Evolutionary conservation across 37 sponge, comb jelly and placozoan species (phyloP), one percentile per base, ranked within the genome.

Genomic region (Beroe forskalii): DNA sequence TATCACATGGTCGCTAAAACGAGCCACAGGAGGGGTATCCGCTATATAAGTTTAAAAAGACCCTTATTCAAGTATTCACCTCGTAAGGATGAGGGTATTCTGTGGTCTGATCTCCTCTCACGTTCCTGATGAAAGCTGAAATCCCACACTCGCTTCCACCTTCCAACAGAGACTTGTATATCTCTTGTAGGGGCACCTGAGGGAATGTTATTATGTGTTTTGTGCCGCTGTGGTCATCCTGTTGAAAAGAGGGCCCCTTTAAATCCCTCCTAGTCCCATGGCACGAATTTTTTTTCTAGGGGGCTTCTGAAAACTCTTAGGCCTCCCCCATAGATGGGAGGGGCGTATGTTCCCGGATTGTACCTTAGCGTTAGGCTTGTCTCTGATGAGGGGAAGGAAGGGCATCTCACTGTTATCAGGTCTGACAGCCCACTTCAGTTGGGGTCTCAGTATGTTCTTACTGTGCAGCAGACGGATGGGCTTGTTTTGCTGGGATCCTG

Each of bases 341-440:
- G n/a, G n/a, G n/a, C n/a, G n/a, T n/a, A n/a, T n/a, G n/a, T n/a
- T n/a, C n/a, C n/a, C n/a, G n/a, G n/a, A n/a, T n/a, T n/a, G n/a
- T n/a, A 90, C 90, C 32, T 61, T 40, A 30, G 93, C 94, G 62
- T 97, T 95, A 4, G 96, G 98, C 89, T 95, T 95, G 61, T 60
- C n/a, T 32, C 90, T 92, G 24, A 97, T 62, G 27, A 66, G 61
- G 28, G 96, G 98, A 0, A 95, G 55, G 67, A 97, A 97, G 0
- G 94, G 95, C 24, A 69, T 41, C 28, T 91, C 92, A 23, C 92
- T 91, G 93, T 97, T 97, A 90, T 97, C 98, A 22, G 95, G 86
- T 23, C 91, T 90, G 62, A 93, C 94, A 41, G 76, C 89, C 90
- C 94, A 97, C 61, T 75, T 62, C 38, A 94, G 62, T 76, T 97